phyloP scores from a whole-genome alignment of 2,113 vertebrate species.

The Odontophorus gujanensis region DNA sequence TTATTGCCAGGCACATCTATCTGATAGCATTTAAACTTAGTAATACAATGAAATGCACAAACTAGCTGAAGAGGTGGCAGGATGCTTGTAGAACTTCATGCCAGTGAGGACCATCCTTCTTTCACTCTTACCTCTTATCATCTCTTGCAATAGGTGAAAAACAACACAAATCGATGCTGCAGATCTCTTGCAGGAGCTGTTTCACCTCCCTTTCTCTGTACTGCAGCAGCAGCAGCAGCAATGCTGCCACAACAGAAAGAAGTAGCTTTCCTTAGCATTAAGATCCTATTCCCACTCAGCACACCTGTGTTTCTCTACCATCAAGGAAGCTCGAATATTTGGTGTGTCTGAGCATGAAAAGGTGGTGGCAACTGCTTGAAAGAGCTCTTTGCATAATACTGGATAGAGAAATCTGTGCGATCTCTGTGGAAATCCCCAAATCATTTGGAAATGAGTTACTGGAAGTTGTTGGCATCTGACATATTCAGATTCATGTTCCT shows the following conservation, averaged over 20 bases:
- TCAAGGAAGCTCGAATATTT: neutral
- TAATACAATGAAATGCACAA: constrained; percentile 17
- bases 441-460: neutral
- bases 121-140: neutral
- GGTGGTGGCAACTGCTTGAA: neutral
- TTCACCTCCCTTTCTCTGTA: constrained; percentile 1
- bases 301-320: neutral
- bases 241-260: neutral
- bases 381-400: neutral
- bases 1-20: constrained; percentile 52
- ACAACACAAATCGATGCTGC: neutral
- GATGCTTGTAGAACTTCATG: constrained; percentile 36
- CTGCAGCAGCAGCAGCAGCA: neutral
- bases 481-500: neutral
- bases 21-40: constrained; percentile 40
- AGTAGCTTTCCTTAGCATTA: neutral
- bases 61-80: neutral
- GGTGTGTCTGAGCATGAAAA: neutral
- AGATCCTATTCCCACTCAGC: neutral
- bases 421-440: neutral
- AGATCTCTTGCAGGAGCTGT: constrained; percentile 21
- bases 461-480: neutral
- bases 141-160: constrained; percentile 33
- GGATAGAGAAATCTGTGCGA: neutral
- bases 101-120: neutral